These are phyloP conservation scores for Salmo trutta DNA, from an alignment of 2,797 vertebrate species.

Conservation along the genomic window DNA sequence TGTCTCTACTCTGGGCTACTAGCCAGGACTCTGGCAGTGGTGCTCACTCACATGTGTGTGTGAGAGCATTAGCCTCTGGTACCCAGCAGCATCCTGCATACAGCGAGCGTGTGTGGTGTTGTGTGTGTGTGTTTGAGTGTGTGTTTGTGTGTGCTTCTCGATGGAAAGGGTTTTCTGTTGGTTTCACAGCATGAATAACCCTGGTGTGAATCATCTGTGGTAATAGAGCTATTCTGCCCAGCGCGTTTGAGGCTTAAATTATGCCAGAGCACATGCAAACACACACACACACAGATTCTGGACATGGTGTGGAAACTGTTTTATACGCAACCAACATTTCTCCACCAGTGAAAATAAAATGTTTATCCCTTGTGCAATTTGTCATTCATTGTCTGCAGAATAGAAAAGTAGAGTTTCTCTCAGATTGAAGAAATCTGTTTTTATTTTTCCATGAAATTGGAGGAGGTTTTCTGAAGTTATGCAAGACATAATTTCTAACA, in stretches of 20 bases:
- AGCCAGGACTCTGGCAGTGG: conserved; percentile 17
- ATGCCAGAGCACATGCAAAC: neutral
- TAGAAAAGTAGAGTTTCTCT: neutral
- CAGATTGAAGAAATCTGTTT: neutral
- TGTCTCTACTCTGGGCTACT: conserved; percentile 11
- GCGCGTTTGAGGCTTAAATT: neutral
- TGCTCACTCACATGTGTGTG: conserved; percentile 5
- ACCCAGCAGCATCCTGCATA: conserved; percentile 13
- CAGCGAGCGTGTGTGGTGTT: conserved; percentile 2
- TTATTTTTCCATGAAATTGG: neutral
- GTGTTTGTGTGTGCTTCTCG: conserved; percentile 2
- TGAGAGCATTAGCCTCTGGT: conserved; percentile 28
- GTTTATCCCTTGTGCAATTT: neutral
- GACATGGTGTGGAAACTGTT: neutral
- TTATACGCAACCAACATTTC: neutral
- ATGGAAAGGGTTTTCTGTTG: conserved; percentile 10
- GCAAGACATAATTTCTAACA: neutral
- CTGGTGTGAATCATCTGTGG: conserved; percentile 15
- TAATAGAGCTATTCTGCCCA: conserved; percentile 34
- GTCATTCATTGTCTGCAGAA: neutral
- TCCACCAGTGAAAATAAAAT: neutral
- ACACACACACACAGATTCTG: neutral
- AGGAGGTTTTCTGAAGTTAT: neutral
- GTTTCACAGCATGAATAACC: conserved; percentile 31
- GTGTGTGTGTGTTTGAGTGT: conserved; percentile 18